Base-by-base conservation (phyloP, 2,797 vertebrate species). In the Lagocephalus sceleratus region DNA sequence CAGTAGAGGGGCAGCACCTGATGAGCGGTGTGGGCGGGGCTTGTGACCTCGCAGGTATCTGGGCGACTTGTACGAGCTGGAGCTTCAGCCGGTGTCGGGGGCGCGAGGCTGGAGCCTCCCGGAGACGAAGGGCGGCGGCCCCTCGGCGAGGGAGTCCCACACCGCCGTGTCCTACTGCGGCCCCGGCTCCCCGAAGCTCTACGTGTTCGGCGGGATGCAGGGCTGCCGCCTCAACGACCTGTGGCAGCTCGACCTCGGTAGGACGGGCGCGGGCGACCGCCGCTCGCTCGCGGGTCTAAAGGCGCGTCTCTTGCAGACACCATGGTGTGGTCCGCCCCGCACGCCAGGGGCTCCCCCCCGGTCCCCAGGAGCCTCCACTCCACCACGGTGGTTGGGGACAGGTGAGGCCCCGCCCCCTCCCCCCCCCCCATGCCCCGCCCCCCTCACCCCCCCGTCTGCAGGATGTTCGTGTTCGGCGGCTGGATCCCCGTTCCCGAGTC, bases 391-490 rank as follows among this genome's bases (percentile, higher is more conserved):
- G 94, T 99, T 68, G 94, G 93, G 91, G 98, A 97, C 90, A 96
- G 92, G 97, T 98, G 92, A 83, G 43, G 17, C 32, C 32, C 7
- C 32, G 32, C 7, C 32, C 6, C 14, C 7, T 35, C n/a, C n/a
- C n/a, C n/a, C n/a, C n/a, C n/a, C n/a, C n/a, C n/a, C n/a, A n/a
- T n/a, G n/a, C n/a, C n/a, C 14, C 14, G 32, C 32, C 14, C 6
- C 6, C 32, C 6, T 35, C 32, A 12, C 53, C 43, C n/a, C 2
- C 74, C 29, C 71, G 38, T 74, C 11, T 65, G 35, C 80, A 99
- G 96, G 91, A 98, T 98, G 95, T 98, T 92, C 82, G 77, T 98
- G 67, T 98, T 98, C 82, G 97, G 97, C 54, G 97, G 96, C 71
- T 99, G 97, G 97, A 88, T 96, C 80, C 94, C 94, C 52, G 90